Evolutionary conservation across 2,888 invertebrate species (phyloP), one percentile per base, ranked within the genome.

Genomic region (Dorcus hopei): DNA sequence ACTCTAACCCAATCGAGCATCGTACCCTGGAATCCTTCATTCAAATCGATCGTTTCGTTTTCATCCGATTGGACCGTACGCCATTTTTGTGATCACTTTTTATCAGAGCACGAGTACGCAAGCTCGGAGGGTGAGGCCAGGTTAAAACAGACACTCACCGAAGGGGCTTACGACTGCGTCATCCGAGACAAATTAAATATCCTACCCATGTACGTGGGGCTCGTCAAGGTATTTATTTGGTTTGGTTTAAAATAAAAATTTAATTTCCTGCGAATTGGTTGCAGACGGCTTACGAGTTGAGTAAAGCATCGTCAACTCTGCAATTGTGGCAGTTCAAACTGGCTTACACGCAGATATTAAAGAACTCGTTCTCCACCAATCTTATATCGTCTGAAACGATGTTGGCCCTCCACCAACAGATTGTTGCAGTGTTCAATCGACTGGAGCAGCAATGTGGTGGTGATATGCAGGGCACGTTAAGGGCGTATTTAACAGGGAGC

Each of bases 111-210:
- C 4, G 68, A 71, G 55, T 72, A 70, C 38, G 52, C 69, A 48
- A 77, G 78, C 51, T 77, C 78, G 4, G 71, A 71, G 11, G 78
- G 78, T n/a, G 85, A 86, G 69, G 61, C 69, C 9, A 80, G 80
- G 55, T 80, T 86, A 57, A 79, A 83, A 53, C 87, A 88, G 68
- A 80, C 82, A 4, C 75, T 91, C 51, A 84, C 85, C 47, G 83
- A 86, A 76, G 81, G 90, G 16, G 87, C 90, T 5, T 91, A 91
- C 70, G 91, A 93, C 73, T 92, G 92, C 54, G 87, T 92, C 0
- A 86, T 90, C 2, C 87, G 87, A 69, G 93, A 94, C 75, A 89
- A 91, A 70, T 79, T 92, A 68, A 87, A 87, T 70, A 84, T 90
- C 14, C 75, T 93, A 64, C 88, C 90, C 1, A 82, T 89, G 50